phyloP scores from a whole-genome alignment of 2,888 invertebrate species.

The Furcula furcula region DNA sequence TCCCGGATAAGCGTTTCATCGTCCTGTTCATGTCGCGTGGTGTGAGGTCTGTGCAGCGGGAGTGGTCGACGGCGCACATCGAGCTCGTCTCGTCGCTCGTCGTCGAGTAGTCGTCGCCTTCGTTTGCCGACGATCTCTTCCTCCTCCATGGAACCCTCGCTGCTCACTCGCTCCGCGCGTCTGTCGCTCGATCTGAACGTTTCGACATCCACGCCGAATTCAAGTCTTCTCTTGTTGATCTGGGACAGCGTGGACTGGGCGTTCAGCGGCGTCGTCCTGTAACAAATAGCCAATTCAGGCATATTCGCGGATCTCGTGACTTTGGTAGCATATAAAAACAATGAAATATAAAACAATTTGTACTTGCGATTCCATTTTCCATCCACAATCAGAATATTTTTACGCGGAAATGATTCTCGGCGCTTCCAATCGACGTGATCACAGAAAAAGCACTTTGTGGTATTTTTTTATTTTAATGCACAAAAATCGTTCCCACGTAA shows the following conservation, averaged over 20 bases:
- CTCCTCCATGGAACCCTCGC: constrained; percentile 72
- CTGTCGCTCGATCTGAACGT: constrained; percentile 65
- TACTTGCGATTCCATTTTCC: constrained; percentile 81
- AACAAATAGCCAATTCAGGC: constrained; percentile 57
- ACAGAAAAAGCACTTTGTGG: constrained; percentile 70
- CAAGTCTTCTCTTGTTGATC: constrained; percentile 87
- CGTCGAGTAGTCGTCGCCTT: constrained; percentile 71
- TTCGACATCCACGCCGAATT: constrained; percentile 81
- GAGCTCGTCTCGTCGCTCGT: constrained; percentile 59
- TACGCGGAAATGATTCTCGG: constrained; percentile 83
- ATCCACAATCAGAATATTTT: constrained; percentile 81
- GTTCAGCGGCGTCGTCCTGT: constrained; percentile 78
- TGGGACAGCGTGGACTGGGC: constrained; percentile 83
- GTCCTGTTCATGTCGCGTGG: constrained; percentile 79
- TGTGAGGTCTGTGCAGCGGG: constrained; percentile 59
- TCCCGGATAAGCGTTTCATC: constrained; percentile 93
- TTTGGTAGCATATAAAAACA: constrained; percentile 31
- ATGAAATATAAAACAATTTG: constrained; percentile 52
- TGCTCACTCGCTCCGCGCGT: constrained; percentile 53
- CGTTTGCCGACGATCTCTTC: constrained; percentile 64
- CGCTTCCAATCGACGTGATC: constrained; percentile 75
- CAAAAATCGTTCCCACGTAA: constrained; percentile 83
- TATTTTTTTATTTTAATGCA: constrained; percentile 67
- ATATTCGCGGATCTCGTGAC: constrained; percentile 27
- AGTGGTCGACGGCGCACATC: constrained; percentile 50